These are phyloP conservation scores for Bombyx huttoni DNA, from an alignment of 2,888 invertebrate species.

Conservation along the genomic window DNA sequence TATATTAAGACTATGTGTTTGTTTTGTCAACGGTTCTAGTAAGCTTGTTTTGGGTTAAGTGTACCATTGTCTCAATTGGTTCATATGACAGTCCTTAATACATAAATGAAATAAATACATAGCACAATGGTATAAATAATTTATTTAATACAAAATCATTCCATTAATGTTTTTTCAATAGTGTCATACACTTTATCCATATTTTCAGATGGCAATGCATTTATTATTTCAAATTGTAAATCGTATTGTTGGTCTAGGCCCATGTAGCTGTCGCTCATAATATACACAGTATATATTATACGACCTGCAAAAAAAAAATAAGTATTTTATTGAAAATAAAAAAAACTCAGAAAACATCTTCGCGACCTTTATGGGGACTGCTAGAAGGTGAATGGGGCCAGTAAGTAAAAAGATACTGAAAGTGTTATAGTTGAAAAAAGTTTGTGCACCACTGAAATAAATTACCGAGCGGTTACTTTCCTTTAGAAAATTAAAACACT, in stretches of 20 bases:
- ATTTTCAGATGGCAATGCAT: conserved; percentile 43
- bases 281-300: conserved; percentile 83
- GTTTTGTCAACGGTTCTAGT: no score
- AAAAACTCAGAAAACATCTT: background rate
- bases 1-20: no score
- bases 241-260: conserved; percentile 93
- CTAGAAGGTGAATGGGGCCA: no score
- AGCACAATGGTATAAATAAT: conserved; percentile 1
- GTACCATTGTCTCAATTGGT: no score
- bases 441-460: no score
- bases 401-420: no score
- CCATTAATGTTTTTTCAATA: conserved; percentile 42
- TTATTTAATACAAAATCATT: conserved; percentile 18
- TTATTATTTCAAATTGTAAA: conserved; percentile 66
- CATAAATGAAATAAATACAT: background rate
- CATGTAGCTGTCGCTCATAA: conserved; percentile 93
- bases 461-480: no score
- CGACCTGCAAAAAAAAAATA: conserved; percentile 70
- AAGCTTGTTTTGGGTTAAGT: no score
- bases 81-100: no score
- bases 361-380: no score
- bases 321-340: background rate
- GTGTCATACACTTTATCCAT: conserved; percentile 38
- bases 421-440: no score
- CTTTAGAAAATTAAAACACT: no score